These are phyloP conservation scores for Saxidomus purpurata DNA, from an alignment of 1,140 invertebrate species.

Conservation along the genomic window DNA sequence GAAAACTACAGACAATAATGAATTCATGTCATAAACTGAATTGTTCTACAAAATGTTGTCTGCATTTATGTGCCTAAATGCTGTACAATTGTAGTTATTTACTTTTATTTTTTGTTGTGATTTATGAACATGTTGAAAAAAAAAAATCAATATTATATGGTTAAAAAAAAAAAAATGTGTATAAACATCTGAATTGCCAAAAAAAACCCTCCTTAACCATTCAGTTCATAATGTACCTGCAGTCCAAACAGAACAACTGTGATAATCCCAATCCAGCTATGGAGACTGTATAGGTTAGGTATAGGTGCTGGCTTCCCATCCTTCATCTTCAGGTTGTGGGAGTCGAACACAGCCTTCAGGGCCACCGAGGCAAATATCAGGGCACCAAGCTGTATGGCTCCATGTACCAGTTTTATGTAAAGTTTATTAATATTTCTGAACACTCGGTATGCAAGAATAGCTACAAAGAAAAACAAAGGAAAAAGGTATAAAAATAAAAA, in stretches of 20 bases:
- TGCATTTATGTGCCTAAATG: too few relatives aligned
- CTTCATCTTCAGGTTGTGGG: slow-evolving; percentile 90
- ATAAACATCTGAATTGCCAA: too few relatives aligned
- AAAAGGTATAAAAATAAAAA: neutral
- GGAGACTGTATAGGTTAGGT: slow-evolving; percentile 93
- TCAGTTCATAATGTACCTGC: too few relatives aligned
- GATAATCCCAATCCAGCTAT: slow-evolving; percentile 95
- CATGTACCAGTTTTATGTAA: slow-evolving; percentile 93
- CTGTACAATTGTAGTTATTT: too few relatives aligned
- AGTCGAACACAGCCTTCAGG: slow-evolving; percentile 94
- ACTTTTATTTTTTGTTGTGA: too few relatives aligned
- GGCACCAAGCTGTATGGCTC: slow-evolving; percentile 90
- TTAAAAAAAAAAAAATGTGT: too few relatives aligned
- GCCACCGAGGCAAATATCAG: slow-evolving; percentile 91
- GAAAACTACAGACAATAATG: too few relatives aligned
- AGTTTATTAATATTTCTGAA: slow-evolving; percentile 92
- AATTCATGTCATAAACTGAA: too few relatives aligned
- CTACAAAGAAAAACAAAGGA: slow-evolving; percentile 86
- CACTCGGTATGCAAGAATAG: slow-evolving; percentile 94
- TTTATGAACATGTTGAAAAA: too few relatives aligned
- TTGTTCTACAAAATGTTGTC: too few relatives aligned
- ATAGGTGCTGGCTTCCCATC: slow-evolving; percentile 87
- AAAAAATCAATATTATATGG: too few relatives aligned
- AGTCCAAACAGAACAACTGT: slow-evolving; percentile 92
- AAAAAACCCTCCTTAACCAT: too few relatives aligned